Percentiles rank a stretch among this genome's conserved stretches.
phyloP scores from a whole-genome alignment of 2,888 invertebrate genomes.

The Cantharis lateralis region DNA sequence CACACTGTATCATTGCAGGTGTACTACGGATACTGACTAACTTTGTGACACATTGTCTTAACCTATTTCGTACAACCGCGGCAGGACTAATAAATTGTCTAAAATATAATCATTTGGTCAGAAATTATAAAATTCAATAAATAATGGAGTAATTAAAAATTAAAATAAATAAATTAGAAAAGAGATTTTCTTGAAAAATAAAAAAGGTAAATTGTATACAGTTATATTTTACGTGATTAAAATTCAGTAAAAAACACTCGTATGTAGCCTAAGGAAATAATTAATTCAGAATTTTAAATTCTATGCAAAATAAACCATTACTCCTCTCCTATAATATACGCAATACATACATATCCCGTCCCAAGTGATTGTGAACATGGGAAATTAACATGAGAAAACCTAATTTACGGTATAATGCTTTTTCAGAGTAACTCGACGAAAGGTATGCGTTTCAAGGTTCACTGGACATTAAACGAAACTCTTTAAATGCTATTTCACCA shows the following conservation, averaged over 20 bases:
- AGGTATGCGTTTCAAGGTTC: neutral
- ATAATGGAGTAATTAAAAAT: neutral
- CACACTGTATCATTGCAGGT: conserved; percentile 31
- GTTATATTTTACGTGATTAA: neutral
- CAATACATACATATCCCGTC: neutral
- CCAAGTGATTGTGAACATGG: neutral
- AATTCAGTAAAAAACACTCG: neutral
- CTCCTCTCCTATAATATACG: neutral
- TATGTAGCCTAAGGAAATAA: neutral
- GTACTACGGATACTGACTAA: conserved; percentile 11
- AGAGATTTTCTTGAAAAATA: neutral
- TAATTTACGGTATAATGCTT: neutral
- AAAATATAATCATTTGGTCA: neutral
- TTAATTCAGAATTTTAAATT: neutral
- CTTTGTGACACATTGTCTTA: conserved; percentile 13
- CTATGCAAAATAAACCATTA: neutral
- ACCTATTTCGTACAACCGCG: neutral
- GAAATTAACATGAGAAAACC: neutral
- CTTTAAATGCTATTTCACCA: neutral
- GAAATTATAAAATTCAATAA: neutral
- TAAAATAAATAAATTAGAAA: neutral
- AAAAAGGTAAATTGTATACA: neutral
- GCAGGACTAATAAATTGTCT: neutral
- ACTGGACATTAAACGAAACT: neutral
- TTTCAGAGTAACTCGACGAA: neutral